Evolutionary conservation across 2,113 vertebrate species (phyloP), one percentile per base, ranked within the genome.

Genomic region (Callipepla squamata): DNA sequence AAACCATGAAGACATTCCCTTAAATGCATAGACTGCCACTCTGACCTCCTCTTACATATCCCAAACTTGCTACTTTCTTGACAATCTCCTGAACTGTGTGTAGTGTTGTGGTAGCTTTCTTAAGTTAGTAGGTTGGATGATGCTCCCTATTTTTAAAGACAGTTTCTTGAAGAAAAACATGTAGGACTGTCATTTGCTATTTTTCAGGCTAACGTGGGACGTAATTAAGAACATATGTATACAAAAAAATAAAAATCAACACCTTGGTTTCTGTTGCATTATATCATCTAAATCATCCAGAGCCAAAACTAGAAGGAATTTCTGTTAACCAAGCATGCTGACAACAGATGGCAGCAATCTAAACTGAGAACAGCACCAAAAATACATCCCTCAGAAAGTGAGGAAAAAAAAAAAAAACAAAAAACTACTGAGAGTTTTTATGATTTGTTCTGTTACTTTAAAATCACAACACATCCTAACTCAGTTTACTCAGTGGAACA

Each of bases 321-420:
- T 72, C 38, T 89, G 81, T 48, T 75, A 65, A 42, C 42, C 50
- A 38, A 47, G 25, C 9, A 13, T 9, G 21, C 32, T 70, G 91
- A 73, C 92, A 95, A 73, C 92, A 96, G 85, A 89, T 78, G 66
- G 74, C 69, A 95, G n/a, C 58, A 14, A 38, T 70, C 77, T 78
- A 65, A 96, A 89, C 77, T 78, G 88, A 89, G 81, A 92, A 69
- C 19, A 87, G 78, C 62, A 90, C 67, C 59, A 94, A 79, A 89
- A 94, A 79, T 53, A 81, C 40, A 42, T 11, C 12, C 55, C 76
- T 85, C 51, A 63, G 55, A 80, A 53, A 90, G 42, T 36, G 25
- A 89, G 53, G 45, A 51, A 61, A 57, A 76, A 55, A 1, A 74
- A 68, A 45, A 36, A 36, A 58, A 51, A 61, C n/a, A 51, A 61